Percentiles rank a stretch among this genome's conserved stretches.
Evolutionary conservation across 2,888 invertebrate species (phyloP).

Genomic region (Halictus quadricinctus): DNA sequence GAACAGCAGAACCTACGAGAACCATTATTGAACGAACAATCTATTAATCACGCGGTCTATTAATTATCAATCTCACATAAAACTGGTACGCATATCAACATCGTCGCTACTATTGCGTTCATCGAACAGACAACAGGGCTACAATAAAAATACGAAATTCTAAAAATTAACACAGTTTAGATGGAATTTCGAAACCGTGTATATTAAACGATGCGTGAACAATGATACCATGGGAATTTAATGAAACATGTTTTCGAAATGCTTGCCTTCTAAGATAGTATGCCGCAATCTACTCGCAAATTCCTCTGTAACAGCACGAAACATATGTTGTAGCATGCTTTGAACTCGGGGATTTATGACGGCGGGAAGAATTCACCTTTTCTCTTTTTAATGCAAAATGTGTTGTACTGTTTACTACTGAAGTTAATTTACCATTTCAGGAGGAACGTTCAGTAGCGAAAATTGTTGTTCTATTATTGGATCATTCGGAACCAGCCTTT

Average conservation of each 20-base stretch:
- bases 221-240: neutral
- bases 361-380: neutral
- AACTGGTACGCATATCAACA: neutral
- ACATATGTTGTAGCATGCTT: neutral
- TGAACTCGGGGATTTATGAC: neutral
- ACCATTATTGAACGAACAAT: neutral
- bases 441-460: neutral
- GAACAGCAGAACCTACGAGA: neutral
- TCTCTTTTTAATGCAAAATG: neutral
- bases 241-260: constrained; percentile 10
- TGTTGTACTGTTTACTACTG: neutral
- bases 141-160: neutral
- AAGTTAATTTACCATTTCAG: neutral
- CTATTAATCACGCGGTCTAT: neutral
- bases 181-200: neutral
- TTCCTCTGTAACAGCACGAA: constrained; percentile 2
- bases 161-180: neutral
- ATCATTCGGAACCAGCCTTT: neutral
- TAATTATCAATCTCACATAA: neutral
- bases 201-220: constrained; percentile 7
- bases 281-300: constrained; percentile 29
- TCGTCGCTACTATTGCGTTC: neutral
- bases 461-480: neutral
- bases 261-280: constrained; percentile 39
- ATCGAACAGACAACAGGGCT: neutral